Percentiles rank a stretch among this genome's conserved stretches.
phyloP scores from a whole-genome alignment of 1,140 invertebrate species.

The Ceratina japonica region DNA sequence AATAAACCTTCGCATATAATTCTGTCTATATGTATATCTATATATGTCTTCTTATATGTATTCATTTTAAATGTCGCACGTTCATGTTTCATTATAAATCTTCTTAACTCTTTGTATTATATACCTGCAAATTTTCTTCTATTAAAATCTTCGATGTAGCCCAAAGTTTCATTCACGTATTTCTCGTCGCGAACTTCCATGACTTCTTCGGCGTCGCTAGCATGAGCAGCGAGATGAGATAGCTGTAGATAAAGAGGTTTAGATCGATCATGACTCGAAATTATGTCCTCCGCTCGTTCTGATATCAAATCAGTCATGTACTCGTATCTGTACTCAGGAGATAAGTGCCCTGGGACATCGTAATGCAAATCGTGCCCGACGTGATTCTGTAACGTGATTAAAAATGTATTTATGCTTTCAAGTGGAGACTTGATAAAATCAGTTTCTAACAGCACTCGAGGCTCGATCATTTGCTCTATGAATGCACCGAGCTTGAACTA shows the following conservation, averaged over 20 bases:
- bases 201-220: conserved; percentile 71
- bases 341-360: conserved; percentile 66
- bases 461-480: background rate
- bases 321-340: conserved; percentile 73
- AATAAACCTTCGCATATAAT: conserved; percentile 13
- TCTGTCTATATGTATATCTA: background rate
- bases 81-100: too few relatives aligned
- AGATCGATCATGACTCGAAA: conserved; percentile 77
- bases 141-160: conserved; percentile 80
- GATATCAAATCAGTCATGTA: conserved; percentile 83
- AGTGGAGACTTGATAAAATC: background rate
- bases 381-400: conserved; percentile 60
- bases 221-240: conserved; percentile 82
- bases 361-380: conserved; percentile 80
- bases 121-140: conserved; percentile 82
- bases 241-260: conserved; percentile 83
- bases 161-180: conserved; percentile 80
- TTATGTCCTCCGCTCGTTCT: conserved; percentile 80
- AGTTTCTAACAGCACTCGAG: background rate
- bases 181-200: conserved; percentile 77
- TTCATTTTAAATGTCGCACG: background rate
- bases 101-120: background rate
- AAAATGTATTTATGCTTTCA: background rate
- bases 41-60: background rate
- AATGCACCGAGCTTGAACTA: background rate